phyloP scores from a whole-genome alignment of 2,113 vertebrate species.

The Thoracochromis brauschi region DNA sequence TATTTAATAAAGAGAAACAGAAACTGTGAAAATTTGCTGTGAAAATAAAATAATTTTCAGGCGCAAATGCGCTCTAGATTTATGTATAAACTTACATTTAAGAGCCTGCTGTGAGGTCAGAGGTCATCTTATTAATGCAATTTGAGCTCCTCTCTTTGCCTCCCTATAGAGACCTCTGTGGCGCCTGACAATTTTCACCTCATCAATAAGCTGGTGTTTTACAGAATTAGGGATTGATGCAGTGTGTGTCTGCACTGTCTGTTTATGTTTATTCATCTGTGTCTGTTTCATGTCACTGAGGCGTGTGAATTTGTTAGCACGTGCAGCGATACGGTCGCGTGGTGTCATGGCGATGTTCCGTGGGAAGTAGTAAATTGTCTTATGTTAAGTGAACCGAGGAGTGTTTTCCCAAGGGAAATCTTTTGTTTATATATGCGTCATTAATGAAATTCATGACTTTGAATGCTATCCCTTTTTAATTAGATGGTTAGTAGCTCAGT shows the following conservation, averaged over 20 bases:
- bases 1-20: background rate
- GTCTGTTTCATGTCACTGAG: background rate
- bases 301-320: background rate
- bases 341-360: background rate
- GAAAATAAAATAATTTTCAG: background rate
- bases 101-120: slow-evolving; percentile 4
- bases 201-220: slow-evolving; percentile 1
- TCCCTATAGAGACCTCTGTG: background rate
- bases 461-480: slow-evolving; percentile 10
- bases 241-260: background rate
- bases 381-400: slow-evolving; percentile 19
- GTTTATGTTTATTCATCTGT: slow-evolving; percentile 5
- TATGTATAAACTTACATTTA: background rate
- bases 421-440: slow-evolving; percentile 14
- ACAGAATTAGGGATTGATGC: slow-evolving; percentile 8
- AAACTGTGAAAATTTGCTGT: background rate
- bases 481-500: slow-evolving; percentile 4
- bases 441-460: slow-evolving; percentile 18
- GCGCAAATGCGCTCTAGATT: background rate
- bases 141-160: slow-evolving; percentile 7
- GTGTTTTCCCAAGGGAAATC: slow-evolving; percentile 19
- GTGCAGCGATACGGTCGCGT: background rate
- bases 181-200: slow-evolving; percentile 27
- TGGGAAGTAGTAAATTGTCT: slow-evolving; percentile 18
- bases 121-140: slow-evolving; percentile 40